Base-by-base conservation (phyloP, 2,113 vertebrate species). In the Carassius gibelio region DNA sequence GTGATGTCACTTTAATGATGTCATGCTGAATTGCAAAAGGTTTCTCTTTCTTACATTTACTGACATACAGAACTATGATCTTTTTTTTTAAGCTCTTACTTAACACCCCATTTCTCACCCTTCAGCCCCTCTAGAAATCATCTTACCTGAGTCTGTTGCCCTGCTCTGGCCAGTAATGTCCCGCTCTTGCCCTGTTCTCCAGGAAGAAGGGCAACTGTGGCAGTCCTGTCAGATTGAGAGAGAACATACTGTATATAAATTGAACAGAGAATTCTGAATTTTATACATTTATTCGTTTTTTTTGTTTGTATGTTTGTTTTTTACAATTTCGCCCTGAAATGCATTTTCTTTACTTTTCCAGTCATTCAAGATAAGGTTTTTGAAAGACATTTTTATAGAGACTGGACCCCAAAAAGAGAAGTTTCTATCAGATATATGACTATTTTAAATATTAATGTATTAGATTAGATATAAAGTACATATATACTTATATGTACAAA, bases 141-240 rank as follows among this genome's bases (percentile, higher is more conserved):
- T n/a, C 55, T 36, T 59, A 90, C 94, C 93, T 90, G 78, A 95
- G 94, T 83, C 95, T 88, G 79, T 95, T 95, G 72, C 95, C 95
- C 85, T 95, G 94, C 69, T 94, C 92, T 9, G 94, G 95, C 95
- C 95, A 95, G 82, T 89, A 90, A 85, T 95, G 94, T 13, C 87
- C 88, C 64, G 61, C 92, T 68, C 91, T 90, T 48, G 84, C 69
- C 80, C 93, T 89, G 87, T 94, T 93, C 21, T 94, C 93, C 0
- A 90, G 92, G 62, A 95, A 91, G 88, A 94, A 94, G 76, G 94
- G 94, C 86, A 95, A 90, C 77, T 66, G 89, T 2, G 93, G 94
- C 87, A 94, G 86, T 85, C 89, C 94, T 95, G 91, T 17, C 15
- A 59, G 42, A 45, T n/a, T 5, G 30, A 77, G 3, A 86, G 1